These are phyloP conservation scores for Drosophila affinis DNA, from an alignment of 2,888 invertebrate species.

Conservation along the genomic window DNA sequence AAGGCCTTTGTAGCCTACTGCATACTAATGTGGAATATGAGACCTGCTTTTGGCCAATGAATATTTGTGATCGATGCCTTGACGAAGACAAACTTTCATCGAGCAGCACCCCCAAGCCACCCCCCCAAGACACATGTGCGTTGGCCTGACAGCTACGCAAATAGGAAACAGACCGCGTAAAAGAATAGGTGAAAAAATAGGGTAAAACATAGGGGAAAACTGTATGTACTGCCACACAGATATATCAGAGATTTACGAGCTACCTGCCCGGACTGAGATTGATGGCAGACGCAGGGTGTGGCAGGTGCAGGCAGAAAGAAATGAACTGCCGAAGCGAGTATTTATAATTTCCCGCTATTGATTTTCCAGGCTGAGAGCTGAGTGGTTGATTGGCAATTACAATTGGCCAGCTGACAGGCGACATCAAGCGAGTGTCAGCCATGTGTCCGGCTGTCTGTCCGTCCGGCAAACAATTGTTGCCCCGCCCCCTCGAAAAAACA, in stretches of 20 bases:
- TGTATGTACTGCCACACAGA: slow-evolving; percentile 30
- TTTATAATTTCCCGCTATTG: slow-evolving; percentile 53
- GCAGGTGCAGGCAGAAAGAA: slow-evolving; percentile 63
- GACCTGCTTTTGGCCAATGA: slow-evolving; percentile 28
- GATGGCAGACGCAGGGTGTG: slow-evolving; percentile 55
- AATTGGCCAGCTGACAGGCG: slow-evolving; percentile 43
- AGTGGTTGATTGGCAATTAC: slow-evolving; percentile 54
- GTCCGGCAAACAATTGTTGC: slow-evolving; percentile 55
- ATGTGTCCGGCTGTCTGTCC: slow-evolving; percentile 53
- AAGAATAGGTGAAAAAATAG: slow-evolving; percentile 2
- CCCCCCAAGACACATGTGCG: slow-evolving; percentile 66
- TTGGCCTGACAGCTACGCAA: slow-evolving; percentile 73
- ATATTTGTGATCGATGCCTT: slow-evolving; percentile 42
- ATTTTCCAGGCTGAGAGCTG: background rate
- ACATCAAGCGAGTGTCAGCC: slow-evolving; percentile 53
- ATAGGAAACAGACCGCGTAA: slow-evolving; percentile 55
- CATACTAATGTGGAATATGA: slow-evolving; percentile 41
- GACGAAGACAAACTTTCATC: slow-evolving; percentile 32
- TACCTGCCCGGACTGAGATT: slow-evolving; percentile 71
- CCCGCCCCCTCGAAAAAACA: slow-evolving; percentile 1
- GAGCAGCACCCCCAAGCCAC: slow-evolving; percentile 5
- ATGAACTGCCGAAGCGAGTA: slow-evolving; percentile 56
- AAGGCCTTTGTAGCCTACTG: slow-evolving; percentile 2
- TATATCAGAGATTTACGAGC: slow-evolving; percentile 74
- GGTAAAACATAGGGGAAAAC: background rate